Base-by-base conservation (phyloP, 2,888 invertebrate species). In the Melikaiella ostensackeni region DNA sequence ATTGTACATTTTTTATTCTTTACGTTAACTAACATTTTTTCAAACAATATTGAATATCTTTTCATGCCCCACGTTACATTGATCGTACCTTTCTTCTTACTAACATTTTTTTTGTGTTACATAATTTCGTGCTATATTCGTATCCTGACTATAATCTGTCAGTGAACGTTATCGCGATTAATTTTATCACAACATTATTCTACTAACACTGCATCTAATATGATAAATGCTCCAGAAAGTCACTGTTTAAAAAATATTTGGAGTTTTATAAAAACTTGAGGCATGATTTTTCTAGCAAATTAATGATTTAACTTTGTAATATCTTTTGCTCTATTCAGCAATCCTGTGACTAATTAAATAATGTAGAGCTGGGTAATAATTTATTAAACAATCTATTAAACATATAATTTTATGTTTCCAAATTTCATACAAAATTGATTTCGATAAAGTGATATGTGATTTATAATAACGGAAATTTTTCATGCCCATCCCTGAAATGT, bases 201-300 rank as follows among this genome's bases (percentile, higher is more conserved):
- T 19, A 66, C 64, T 66, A 66, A 66, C 63, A 35, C 35, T 35
- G 42, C 42, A 42, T 42, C 16, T 42, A 42, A 42, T 42, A 42
- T 42, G 16, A 42, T 33, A 27, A n/a, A 35, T 38, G 13, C 24
- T 33, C 5, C 63, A 38, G 35, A n/a, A 38, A 64, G 42, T 42
- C 42, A 42, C 42, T 42, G 11, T 42, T 42, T 16, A 13, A 42
- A 42, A 42, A 35, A 24, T 30, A 30, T 30, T 30, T 16, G 30
- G 13, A 5, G 5, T 30, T 30, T 30, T 30, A 3, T 30, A 4
- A 30, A 30, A 30, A n/a, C n/a, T 30, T 30, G 30, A 30, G 30
- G 30, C 30, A 30, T 30, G 30, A 30, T 30, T 30, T 30, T 30
- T 30, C 30, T 30, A 3, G 30, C 30, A 30, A 30, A 30, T 30